phyloP scores from a whole-genome alignment of 2,888 invertebrate genomes.

The Chrysotoxum bicinctum region DNA sequence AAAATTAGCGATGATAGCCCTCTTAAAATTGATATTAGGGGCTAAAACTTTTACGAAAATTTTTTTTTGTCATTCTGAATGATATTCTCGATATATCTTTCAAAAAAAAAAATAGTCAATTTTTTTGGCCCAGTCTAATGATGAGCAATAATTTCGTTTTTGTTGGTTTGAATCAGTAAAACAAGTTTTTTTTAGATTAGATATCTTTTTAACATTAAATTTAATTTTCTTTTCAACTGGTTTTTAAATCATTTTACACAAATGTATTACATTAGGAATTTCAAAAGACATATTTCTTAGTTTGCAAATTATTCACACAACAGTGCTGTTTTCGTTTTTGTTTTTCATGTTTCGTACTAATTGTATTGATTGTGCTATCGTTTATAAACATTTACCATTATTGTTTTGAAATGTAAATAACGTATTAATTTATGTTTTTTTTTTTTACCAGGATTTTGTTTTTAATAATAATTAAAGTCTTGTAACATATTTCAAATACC shows the following conservation, averaged over 20 bases:
- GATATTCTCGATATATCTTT: too few species aligned
- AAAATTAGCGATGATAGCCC: too few species aligned
- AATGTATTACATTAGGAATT: constrained; percentile 15
- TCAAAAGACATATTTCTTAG: not conserved
- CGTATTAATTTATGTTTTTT: not conserved
- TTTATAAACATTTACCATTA: constrained; percentile 1
- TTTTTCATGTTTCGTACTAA: not conserved
- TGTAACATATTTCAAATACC: not conserved
- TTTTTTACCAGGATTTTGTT: not conserved
- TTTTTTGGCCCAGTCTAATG: too few species aligned
- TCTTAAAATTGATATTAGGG: too few species aligned
- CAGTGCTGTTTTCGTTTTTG: constrained; percentile 5
- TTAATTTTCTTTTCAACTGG: constrained; percentile 7
- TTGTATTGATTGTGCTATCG: constrained; percentile 54
- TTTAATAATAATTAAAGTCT: not conserved
- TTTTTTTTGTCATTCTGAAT: too few species aligned
- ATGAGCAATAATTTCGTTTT: too few species aligned
- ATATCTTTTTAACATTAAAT: not conserved
- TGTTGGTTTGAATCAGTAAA: too few species aligned
- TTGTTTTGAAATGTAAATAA: not conserved
- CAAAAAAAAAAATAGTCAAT: too few species aligned
- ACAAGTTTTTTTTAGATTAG: not conserved
- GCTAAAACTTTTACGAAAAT: too few species aligned
- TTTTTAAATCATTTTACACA: too few species aligned
- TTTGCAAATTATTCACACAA: not conserved